Conservation (phyloP, 2,888 invertebrate species). For the Tenthredo notha region DNA sequence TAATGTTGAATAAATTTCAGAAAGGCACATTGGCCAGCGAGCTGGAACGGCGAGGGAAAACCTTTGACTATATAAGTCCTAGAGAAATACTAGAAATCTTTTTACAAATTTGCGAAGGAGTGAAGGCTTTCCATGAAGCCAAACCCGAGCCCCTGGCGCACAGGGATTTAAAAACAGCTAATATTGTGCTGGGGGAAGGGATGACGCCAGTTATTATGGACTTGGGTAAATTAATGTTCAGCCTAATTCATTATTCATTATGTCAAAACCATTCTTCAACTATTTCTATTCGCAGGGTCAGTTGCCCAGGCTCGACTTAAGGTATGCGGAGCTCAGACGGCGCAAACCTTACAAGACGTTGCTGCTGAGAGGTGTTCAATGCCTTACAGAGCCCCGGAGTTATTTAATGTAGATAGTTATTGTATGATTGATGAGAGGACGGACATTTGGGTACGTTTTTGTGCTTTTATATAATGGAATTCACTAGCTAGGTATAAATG, state of each 20-base stretch:
- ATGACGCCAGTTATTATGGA: constrained; percentile 90
- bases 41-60: constrained; percentile 82
- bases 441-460: constrained; percentile 88
- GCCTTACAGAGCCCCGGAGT: constrained; percentile 93
- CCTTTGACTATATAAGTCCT: constrained; percentile 83
- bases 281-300: constrained; percentile 79
- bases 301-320: constrained; percentile 84
- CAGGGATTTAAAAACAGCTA: constrained; percentile 92
- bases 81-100: constrained; percentile 86
- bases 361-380: constrained; percentile 93
- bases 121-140: constrained; percentile 87
- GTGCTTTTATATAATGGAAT: constrained; percentile 29
- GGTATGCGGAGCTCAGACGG: constrained; percentile 84
- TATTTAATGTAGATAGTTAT: constrained; percentile 91
- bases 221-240: constrained; percentile 80
- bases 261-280: not conserved
- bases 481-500: not conserved
- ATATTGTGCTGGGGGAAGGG: constrained; percentile 88
- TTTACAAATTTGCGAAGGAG: constrained; percentile 86
- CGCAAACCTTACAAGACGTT: constrained; percentile 87
- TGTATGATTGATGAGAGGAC: constrained; percentile 90
- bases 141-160: constrained; percentile 89
- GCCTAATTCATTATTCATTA: not conserved
- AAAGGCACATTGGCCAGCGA: constrained; percentile 88
- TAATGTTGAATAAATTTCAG: constrained; percentile 73